Percentiles rank a stretch among this genome's conserved stretches.
Conservation (phyloP, 2,797 vertebrate species). For the Acanthiza pusilla region DNA sequence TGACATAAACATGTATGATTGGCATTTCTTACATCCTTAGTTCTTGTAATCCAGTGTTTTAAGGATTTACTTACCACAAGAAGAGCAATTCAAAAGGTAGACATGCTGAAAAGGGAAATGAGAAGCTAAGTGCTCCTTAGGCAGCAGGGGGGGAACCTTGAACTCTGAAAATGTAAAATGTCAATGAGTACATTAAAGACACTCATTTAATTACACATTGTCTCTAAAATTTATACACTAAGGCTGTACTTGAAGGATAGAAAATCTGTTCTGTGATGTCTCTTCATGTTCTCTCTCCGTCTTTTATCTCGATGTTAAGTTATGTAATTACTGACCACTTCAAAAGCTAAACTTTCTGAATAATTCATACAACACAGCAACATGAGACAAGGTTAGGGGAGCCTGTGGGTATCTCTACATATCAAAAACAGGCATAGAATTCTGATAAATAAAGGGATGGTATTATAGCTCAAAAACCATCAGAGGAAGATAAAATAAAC, state of each 20-base stretch:
- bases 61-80: background rate
- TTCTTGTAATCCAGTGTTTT: background rate
- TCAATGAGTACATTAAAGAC: background rate
- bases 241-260: background rate
- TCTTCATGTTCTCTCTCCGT: background rate
- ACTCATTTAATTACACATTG: background rate
- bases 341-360: conserved; percentile 54
- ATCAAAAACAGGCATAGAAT: background rate
- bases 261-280: background rate
- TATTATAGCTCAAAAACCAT: background rate
- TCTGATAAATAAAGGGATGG: background rate
- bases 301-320: conserved; percentile 20
- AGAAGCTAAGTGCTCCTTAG: background rate
- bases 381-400: background rate
- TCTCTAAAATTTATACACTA: background rate
- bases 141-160: background rate
- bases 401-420: conserved; percentile 12
- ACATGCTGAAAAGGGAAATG: background rate
- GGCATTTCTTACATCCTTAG: background rate
- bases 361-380: conserved; percentile 16
- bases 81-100: background rate
- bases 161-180: conserved; percentile 17
- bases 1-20: background rate
- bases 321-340: conserved; percentile 46
- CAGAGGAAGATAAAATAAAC: background rate